Evolutionary conservation across 2,113 vertebrate genomes (phyloP).

Genomic region (Halichoerus grypus): DNA sequence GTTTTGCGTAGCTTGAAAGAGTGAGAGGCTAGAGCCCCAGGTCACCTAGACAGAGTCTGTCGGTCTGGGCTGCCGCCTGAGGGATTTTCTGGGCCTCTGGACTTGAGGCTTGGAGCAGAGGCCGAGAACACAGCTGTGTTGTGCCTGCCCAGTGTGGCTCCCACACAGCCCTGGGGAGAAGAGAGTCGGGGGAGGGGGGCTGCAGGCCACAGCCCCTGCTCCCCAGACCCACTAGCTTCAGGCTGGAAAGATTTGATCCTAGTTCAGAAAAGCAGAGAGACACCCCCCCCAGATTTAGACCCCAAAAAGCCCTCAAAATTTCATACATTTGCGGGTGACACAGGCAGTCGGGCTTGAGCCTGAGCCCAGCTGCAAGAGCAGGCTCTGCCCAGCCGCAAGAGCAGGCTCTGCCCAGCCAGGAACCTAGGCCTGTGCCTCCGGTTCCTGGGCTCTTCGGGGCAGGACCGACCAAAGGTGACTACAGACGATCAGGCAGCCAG

Average conservation of each 20-base stretch:
- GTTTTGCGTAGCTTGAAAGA: conserved; percentile 38
- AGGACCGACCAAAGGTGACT: not conserved
- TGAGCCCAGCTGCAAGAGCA: not conserved
- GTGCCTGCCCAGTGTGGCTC: not conserved
- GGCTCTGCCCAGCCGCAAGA: not conserved
- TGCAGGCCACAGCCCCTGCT: not conserved
- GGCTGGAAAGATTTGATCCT: not conserved
- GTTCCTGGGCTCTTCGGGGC: not conserved
- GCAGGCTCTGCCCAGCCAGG: conserved; percentile 25
- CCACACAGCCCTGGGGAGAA: not conserved
- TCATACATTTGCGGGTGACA: not conserved
- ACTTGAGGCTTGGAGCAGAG: conserved; percentile 34
- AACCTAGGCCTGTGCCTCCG: not conserved
- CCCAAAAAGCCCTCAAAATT: not conserved
- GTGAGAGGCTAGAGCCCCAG: not conserved
- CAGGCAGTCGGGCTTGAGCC: not conserved
- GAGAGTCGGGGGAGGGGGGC: not conserved
- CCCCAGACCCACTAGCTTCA: not conserved
- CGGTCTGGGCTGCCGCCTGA: not conserved
- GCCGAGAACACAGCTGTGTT: not conserved
- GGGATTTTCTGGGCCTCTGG: conserved; percentile 51
- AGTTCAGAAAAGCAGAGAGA: conserved; percentile 34
- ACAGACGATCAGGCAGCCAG: not conserved
- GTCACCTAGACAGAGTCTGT: conserved; percentile 26
- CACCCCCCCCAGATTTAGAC: not conserved